These are phyloP conservation scores for Napeogenes inachia DNA, from an alignment of 2,888 invertebrate genomes.

Conservation along the genomic window DNA sequence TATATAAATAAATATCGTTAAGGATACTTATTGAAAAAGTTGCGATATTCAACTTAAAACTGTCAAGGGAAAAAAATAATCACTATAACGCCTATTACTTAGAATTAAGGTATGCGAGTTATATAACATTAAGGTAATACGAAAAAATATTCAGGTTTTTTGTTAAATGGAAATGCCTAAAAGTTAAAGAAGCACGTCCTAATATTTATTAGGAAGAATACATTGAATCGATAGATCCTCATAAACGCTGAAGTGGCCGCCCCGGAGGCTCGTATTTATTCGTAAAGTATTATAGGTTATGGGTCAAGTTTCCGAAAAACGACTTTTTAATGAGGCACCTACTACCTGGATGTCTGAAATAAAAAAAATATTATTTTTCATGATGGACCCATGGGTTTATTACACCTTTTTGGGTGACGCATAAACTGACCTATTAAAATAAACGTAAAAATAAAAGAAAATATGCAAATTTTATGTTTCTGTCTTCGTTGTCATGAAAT, in stretches of 20 bases:
- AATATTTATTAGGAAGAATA: constrained; percentile 43
- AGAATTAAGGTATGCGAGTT: too few species aligned
- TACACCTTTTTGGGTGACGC: background rate
- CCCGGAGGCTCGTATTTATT: constrained; percentile 43
- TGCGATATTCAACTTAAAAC: too few species aligned
- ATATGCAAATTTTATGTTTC: background rate
- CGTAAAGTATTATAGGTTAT: constrained; percentile 59
- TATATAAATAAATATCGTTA: too few species aligned
- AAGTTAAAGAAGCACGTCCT: constrained; percentile 14
- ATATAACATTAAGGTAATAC: too few species aligned
- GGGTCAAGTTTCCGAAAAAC: constrained; percentile 44
- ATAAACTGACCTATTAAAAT: constrained; percentile 2
- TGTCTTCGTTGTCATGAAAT: too few species aligned
- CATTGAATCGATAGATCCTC: constrained; percentile 59
- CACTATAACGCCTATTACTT: too few species aligned
- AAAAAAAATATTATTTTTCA: constrained; percentile 20
- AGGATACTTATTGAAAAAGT: too few species aligned
- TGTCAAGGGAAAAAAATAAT: too few species aligned
- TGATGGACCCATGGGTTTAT: constrained; percentile 16
- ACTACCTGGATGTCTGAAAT: constrained; percentile 8
- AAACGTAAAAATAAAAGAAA: background rate
- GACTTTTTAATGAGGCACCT: constrained; percentile 42
- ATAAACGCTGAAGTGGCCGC: constrained; percentile 50
- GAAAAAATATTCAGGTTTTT: background rate
- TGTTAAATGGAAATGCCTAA: background rate